Percentiles rank a stretch among this genome's conserved stretches.
phyloP scores from a whole-genome alignment of 2,113 vertebrate genomes.

The Dolichotis patagonum region DNA sequence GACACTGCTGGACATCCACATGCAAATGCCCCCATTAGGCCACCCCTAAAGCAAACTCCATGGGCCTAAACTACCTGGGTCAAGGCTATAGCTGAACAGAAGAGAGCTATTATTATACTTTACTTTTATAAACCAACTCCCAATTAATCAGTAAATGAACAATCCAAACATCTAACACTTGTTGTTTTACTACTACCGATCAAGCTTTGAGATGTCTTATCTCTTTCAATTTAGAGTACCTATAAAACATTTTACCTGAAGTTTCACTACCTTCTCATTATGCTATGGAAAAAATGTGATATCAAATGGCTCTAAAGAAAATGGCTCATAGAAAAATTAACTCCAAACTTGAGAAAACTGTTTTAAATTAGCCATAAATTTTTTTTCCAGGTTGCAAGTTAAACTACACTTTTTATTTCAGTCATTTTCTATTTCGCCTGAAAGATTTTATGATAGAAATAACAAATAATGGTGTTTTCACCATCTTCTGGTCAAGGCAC shows the following conservation, averaged over 20 bases:
- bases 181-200: background rate
- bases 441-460: background rate
- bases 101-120: background rate
- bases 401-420: constrained; percentile 8
- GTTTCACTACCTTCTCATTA: background rate
- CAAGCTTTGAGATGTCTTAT: background rate
- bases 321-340: background rate
- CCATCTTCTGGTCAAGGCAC: background rate
- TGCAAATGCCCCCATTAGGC: background rate
- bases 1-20: background rate
- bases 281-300: background rate
- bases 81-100: background rate
- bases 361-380: constrained; percentile 3
- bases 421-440: background rate
- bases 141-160: constrained; percentile 33
- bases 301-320: background rate
- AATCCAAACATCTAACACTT: background rate
- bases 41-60: background rate
- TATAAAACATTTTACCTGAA: background rate
- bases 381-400: background rate
- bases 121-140: background rate
- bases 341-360: background rate
- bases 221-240: background rate
- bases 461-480: background rate
- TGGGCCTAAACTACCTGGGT: background rate